Conservation (phyloP, 2,113 vertebrate genomes). For the Tricholaema leucomelas region DNA sequence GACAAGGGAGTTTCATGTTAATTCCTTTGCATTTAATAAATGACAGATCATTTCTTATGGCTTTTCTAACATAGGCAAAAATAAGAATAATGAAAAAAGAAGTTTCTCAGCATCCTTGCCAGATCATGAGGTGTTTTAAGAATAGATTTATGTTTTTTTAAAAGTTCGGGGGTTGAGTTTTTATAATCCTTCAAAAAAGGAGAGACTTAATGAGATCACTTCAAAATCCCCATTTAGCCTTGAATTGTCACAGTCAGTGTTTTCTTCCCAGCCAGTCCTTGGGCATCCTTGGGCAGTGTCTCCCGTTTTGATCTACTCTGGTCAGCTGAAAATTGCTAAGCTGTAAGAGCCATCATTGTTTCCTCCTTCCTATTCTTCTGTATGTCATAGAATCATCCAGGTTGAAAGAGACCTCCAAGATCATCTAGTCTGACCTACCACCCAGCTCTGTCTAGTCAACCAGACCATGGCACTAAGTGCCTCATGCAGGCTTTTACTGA, state of each 20-base stretch:
- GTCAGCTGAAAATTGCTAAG: background rate
- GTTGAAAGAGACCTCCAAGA: too few relatives aligned
- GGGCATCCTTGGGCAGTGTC: background rate
- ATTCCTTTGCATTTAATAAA: background rate
- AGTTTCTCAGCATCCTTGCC: background rate
- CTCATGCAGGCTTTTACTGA: too few relatives aligned
- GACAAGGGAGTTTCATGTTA: background rate
- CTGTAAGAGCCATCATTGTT: background rate
- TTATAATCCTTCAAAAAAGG: background rate
- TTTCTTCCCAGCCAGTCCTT: background rate
- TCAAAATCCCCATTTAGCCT: background rate
- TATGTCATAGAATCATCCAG: background rate
- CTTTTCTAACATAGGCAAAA: background rate
- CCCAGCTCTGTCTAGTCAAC: too few relatives aligned
- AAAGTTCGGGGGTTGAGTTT: background rate
- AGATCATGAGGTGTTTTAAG: background rate
- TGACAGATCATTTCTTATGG: background rate
- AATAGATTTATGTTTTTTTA: background rate
- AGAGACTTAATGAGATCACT: background rate
- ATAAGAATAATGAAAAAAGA: background rate
- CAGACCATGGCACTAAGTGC: too few relatives aligned
- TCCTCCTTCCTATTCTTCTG: background rate
- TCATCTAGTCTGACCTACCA: too few relatives aligned
- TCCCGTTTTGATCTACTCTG: conserved; percentile 13
- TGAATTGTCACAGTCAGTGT: background rate